Conservation (phyloP, 1,140 invertebrate species). For the Zaprionus camerounensis region DNA sequence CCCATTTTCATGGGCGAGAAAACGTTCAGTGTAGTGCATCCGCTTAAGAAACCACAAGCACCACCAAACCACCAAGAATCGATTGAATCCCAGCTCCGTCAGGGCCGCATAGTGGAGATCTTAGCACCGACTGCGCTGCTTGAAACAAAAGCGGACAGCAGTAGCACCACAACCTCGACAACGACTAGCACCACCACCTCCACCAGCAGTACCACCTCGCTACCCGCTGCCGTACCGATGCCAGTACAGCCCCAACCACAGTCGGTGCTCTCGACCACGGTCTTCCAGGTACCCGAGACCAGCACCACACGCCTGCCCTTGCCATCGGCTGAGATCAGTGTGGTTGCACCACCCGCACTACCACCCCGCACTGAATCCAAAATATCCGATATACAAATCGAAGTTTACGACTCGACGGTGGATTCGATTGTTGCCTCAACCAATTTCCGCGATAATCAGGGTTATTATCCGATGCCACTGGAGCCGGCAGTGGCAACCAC, state of each 20-base stretch:
- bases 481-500: slow-evolving; percentile 50
- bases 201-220: background rate
- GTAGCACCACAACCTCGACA: slow-evolving; percentile 11
- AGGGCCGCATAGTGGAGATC: slow-evolving; percentile 75
- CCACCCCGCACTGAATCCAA: slow-evolving; percentile 71
- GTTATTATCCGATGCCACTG: slow-evolving; percentile 51
- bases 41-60: slow-evolving; percentile 52
- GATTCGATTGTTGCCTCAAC: slow-evolving; percentile 79
- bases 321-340: slow-evolving; percentile 28
- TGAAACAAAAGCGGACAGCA: slow-evolving; percentile 34
- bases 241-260: slow-evolving; percentile 18
- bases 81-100: slow-evolving; percentile 61
- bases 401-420: slow-evolving; percentile 80
- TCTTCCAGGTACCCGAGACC: slow-evolving; percentile 76
- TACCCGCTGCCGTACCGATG: background rate
- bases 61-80: slow-evolving; percentile 29
- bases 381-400: slow-evolving; percentile 81
- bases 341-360: slow-evolving; percentile 11
- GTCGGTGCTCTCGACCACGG: slow-evolving; percentile 68
- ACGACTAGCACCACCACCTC: slow-evolving; percentile 23
- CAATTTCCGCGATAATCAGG: slow-evolving; percentile 72
- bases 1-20: slow-evolving; percentile 81
- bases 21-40: slow-evolving; percentile 66
- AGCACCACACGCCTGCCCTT: slow-evolving; percentile 44
- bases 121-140: slow-evolving; percentile 67